Conservation (phyloP, 1,140 invertebrate genomes). For the Aphelenchoides fujianensis region DNA sequence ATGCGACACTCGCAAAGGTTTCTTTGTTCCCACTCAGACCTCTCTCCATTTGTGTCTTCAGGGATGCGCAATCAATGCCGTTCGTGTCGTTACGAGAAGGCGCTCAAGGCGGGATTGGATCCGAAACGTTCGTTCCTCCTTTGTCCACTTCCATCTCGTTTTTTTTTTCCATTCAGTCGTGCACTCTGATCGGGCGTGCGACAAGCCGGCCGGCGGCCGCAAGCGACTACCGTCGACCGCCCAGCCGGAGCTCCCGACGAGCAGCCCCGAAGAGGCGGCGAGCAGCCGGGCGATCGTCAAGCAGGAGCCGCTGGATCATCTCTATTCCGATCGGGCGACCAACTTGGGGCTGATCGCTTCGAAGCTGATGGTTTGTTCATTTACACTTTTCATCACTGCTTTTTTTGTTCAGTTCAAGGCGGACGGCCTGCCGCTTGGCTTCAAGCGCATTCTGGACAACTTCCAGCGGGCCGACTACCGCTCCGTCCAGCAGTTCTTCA, state of each 20-base stretch:
- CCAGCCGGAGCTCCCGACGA: neutral
- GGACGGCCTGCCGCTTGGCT: slow-evolving; percentile 9
- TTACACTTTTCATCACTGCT: neutral
- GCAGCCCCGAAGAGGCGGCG: neutral
- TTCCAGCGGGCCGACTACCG: neutral
- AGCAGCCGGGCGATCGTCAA: neutral
- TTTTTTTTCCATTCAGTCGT: no score
- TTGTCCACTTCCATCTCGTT: no score
- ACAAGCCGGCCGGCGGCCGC: neutral
- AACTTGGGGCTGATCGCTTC: neutral
- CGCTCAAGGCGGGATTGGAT: neutral
- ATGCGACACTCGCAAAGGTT: slow-evolving; percentile 10
- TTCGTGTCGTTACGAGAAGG: slow-evolving; percentile 2
- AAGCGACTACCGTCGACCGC: neutral
- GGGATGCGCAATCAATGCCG: neutral
- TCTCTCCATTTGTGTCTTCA: no score
- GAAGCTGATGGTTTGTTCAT: neutral
- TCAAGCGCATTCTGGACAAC: neutral
- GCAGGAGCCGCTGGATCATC: neutral
- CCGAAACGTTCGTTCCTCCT: no score
- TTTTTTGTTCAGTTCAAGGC: slow-evolving; percentile 7
- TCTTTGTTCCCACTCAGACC: neutral
- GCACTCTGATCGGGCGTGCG: slow-evolving; percentile 12
- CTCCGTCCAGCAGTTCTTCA: slow-evolving; percentile 12
- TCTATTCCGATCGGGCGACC: neutral